Conservation (phyloP, 2,888 invertebrate species). For the Eledona agricola region DNA sequence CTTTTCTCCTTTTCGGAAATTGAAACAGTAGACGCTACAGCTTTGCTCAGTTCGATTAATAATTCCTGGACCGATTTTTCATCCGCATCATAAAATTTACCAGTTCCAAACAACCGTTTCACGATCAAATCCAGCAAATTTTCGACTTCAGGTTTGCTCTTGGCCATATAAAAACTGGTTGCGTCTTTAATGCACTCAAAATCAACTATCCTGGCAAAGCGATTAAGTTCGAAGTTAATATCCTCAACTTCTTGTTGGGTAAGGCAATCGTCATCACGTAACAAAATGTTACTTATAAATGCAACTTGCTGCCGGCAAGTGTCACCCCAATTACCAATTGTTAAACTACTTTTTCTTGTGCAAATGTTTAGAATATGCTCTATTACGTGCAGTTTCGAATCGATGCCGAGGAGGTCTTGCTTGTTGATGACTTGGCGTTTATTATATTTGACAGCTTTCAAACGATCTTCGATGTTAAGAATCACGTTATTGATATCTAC, state of each 20-base stretch:
- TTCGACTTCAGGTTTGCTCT: conserved; percentile 45
- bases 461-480: neutral
- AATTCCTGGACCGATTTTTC: conserved; percentile 7
- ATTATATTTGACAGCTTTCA: neutral
- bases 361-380: conserved; percentile 40
- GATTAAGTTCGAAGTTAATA: conserved; percentile 50
- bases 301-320: conserved; percentile 36
- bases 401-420: conserved; percentile 38
- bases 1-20: conserved; percentile 63
- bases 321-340: conserved; percentile 5
- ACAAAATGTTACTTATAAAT: conserved; percentile 42
- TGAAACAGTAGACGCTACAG: conserved; percentile 1
- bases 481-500: too few species aligned
- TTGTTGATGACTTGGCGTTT: conserved; percentile 43
- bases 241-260: conserved; percentile 55
- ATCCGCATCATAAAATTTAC: conserved; percentile 47
- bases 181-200: conserved; percentile 38
- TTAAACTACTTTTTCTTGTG: conserved; percentile 8
- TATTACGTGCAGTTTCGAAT: conserved; percentile 46
- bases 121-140: too few species aligned
- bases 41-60: conserved; percentile 12
- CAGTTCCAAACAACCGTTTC: conserved; percentile 49
- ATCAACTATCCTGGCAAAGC: conserved; percentile 51
- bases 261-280: conserved; percentile 44
- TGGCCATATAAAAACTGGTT: too few species aligned